Percentiles rank a stretch among this genome's conserved stretches.
These are phyloP conservation scores for Apodemia hepburni DNA, from an alignment of 2,888 invertebrate species.

Conservation along the genomic window DNA sequence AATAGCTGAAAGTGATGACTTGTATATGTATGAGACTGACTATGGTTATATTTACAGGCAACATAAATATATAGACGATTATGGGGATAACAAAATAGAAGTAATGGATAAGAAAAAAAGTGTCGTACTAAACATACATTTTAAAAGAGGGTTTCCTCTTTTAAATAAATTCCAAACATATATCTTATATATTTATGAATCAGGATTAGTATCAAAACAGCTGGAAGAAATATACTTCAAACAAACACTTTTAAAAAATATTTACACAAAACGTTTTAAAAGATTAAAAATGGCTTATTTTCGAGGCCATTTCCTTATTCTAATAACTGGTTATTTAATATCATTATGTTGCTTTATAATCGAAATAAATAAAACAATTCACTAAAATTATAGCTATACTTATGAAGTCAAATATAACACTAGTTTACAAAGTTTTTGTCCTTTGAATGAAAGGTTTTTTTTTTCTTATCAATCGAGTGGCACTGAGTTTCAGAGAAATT, in stretches of 20 bases:
- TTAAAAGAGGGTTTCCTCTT: constrained; percentile 25
- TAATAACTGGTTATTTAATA: constrained; percentile 13
- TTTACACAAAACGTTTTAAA: constrained; percentile 1
- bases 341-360: constrained; percentile 17
- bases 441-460: too few species aligned
- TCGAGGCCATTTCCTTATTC: constrained; percentile 11
- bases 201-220: constrained; percentile 14
- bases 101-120: constrained; percentile 3
- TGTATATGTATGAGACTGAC: constrained; percentile 42
- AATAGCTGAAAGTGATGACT: background rate
- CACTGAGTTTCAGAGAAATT: too few species aligned
- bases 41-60: constrained; percentile 38
- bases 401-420: too few species aligned
- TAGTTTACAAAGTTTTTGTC: too few species aligned
- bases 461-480: too few species aligned
- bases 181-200: constrained; percentile 12
- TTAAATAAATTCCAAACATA: constrained; percentile 17
- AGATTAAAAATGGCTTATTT: constrained; percentile 13
- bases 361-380: constrained; percentile 14
- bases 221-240: constrained; percentile 16
- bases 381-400: too few species aligned
- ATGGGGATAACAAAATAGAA: constrained; percentile 30
- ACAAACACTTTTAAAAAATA: constrained; percentile 4
- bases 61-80: constrained; percentile 37
- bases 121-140: constrained; percentile 2